These are phyloP conservation scores for Tenthredo distinguenda DNA, from an alignment of 2,888 invertebrate genomes.

Conservation along the genomic window DNA sequence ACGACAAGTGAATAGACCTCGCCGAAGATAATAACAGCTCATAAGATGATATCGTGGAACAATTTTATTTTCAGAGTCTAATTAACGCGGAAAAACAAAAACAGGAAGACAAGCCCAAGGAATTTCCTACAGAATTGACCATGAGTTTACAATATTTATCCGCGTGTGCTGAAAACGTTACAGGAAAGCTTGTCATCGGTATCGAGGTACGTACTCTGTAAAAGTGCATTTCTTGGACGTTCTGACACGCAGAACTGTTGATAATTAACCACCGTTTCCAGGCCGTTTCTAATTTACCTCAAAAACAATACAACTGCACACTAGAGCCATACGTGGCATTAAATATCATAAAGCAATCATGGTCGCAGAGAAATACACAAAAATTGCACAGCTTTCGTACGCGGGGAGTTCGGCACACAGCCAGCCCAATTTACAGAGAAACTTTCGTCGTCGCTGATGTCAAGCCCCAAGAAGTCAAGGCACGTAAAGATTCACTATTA, in stretches of 20 bases:
- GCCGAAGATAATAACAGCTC: not conserved
- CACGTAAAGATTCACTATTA: constrained; percentile 58
- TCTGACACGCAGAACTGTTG: not conserved
- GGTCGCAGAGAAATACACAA: constrained; percentile 73
- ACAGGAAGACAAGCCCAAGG: constrained; percentile 66
- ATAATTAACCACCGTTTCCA: constrained; percentile 61
- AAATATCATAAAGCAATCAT: constrained; percentile 72
- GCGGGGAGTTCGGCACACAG: constrained; percentile 75
- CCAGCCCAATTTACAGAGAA: constrained; percentile 77
- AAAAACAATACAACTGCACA: constrained; percentile 78
- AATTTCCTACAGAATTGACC: constrained; percentile 74
- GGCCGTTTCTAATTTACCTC: constrained; percentile 78
- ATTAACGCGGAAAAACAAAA: constrained; percentile 68
- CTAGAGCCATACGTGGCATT: constrained; percentile 75
- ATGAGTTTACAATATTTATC: constrained; percentile 75
- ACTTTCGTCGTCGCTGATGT: constrained; percentile 76
- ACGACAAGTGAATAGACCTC: not conserved
- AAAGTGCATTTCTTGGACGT: not conserved
- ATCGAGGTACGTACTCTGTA: constrained; percentile 69
- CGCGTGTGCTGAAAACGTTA: constrained; percentile 67
- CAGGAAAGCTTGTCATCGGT: constrained; percentile 74
- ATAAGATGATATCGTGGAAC: not conserved
- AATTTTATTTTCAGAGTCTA: constrained; percentile 65
- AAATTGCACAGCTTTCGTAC: constrained; percentile 76
- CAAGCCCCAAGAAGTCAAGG: constrained; percentile 74